These are phyloP conservation scores for Hemitrygon akajei DNA, from an alignment of 2,797 vertebrate genomes.

Conservation along the genomic window DNA sequence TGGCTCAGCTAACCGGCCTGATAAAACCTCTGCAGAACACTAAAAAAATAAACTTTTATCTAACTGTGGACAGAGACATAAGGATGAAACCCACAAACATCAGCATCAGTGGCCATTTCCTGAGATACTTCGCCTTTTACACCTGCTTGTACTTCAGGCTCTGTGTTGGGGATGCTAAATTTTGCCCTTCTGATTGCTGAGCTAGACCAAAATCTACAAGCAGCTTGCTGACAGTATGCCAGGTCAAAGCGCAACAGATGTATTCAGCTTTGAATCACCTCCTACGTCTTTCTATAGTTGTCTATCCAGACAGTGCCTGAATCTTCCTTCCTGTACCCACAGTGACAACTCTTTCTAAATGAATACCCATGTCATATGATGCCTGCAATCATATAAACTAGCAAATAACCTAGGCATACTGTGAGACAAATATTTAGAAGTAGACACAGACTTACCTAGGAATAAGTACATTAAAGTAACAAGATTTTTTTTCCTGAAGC, in stretches of 20 bases:
- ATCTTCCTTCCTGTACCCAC: neutral
- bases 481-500: neutral
- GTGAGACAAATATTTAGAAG: constrained; percentile 8
- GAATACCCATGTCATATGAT: constrained; percentile 12
- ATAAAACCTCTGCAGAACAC: neutral
- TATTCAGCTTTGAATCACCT: neutral
- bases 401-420: neutral
- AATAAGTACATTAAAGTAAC: constrained; percentile 25
- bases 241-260: neutral
- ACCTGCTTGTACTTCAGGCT: neutral
- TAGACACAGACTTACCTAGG: constrained; percentile 16
- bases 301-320: neutral
- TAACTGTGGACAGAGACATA: neutral
- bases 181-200: neutral
- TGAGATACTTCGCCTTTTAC: neutral
- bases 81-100: neutral
- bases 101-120: neutral
- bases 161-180: neutral
- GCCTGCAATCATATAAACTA: neutral
- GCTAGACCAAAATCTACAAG: neutral
- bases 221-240: neutral
- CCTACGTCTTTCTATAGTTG: neutral
- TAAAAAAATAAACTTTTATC: neutral
- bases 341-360: neutral
- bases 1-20: neutral